Conservation (phyloP, 2,888 invertebrate species). For the Argyresthia albistria region DNA sequence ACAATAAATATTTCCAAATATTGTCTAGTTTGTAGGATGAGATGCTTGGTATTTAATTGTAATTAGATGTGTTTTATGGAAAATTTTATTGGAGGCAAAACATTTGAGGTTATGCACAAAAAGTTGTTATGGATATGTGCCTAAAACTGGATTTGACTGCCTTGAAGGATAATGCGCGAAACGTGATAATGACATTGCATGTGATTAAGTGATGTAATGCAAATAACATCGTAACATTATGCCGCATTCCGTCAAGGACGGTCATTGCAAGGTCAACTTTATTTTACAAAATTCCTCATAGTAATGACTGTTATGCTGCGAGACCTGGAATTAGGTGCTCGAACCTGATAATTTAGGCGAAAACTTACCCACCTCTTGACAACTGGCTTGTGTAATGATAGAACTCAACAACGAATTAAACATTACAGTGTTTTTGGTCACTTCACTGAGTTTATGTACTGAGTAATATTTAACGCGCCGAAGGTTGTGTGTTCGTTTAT, state of each 20-base stretch:
- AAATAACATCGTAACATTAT: conserved; percentile 12
- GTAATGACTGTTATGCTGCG: neutral
- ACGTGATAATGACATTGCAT: neutral
- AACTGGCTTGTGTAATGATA: conserved; percentile 76
- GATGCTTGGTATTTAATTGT: no score
- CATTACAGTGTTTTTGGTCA: conserved; percentile 71
- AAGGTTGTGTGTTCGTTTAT: conserved; percentile 40
- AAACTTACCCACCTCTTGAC: conserved; percentile 86
- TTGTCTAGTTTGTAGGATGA: no score
- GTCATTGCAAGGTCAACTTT: conserved; percentile 42
- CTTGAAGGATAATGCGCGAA: no score
- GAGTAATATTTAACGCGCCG: conserved; percentile 32
- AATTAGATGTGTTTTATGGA: no score
- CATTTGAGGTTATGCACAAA: no score
- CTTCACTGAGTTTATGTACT: conserved; percentile 32
- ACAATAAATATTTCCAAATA: no score
- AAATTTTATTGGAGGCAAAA: no score
- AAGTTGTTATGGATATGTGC: no score
- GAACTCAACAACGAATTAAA: conserved; percentile 74
- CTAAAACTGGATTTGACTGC: no score
- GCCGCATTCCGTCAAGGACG: conserved; percentile 51
- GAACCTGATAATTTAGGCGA: conserved; percentile 12
- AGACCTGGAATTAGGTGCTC: conserved; percentile 4
- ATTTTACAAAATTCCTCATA: neutral
- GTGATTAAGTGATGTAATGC: conserved; percentile 9